Evolutionary conservation across 1,140 invertebrate genomes (phyloP).

Genomic region (Drosophila sp.): DNA sequence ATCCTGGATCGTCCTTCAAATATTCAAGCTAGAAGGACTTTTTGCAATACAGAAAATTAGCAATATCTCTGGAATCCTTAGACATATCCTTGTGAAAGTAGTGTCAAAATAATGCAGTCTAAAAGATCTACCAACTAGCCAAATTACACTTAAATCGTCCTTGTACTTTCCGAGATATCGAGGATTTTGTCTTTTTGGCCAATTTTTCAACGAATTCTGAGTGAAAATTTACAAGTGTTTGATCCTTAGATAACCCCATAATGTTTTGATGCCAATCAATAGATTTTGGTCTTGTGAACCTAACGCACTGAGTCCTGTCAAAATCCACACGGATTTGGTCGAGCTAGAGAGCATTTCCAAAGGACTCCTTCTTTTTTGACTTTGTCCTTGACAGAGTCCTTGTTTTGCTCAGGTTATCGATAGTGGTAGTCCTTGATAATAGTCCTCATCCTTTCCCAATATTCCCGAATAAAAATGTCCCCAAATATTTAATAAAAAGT

Average conservation of each 20-base stretch:
- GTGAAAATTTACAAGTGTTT: background rate
- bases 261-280: background rate
- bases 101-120: background rate
- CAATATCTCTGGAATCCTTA: background rate
- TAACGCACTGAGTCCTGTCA: background rate
- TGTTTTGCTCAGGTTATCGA: too few species aligned
- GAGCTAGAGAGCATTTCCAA: background rate
- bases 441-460: too few species aligned
- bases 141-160: slow-evolving; percentile 5
- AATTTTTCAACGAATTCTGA: background rate
- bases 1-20: slow-evolving; percentile 3
- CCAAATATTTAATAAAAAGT: slow-evolving; percentile 1
- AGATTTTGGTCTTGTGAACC: background rate
- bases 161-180: background rate
- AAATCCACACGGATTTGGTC: background rate
- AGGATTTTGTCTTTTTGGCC: background rate
- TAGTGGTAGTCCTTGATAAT: too few species aligned
- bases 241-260: background rate
- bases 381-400: too few species aligned
- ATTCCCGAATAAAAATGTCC: background rate
- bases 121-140: background rate
- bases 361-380: background rate
- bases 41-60: background rate
- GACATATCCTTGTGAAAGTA: background rate
- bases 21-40: background rate